Conservation (phyloP, 2,113 vertebrate species). For the Empidonax alnorum region DNA sequence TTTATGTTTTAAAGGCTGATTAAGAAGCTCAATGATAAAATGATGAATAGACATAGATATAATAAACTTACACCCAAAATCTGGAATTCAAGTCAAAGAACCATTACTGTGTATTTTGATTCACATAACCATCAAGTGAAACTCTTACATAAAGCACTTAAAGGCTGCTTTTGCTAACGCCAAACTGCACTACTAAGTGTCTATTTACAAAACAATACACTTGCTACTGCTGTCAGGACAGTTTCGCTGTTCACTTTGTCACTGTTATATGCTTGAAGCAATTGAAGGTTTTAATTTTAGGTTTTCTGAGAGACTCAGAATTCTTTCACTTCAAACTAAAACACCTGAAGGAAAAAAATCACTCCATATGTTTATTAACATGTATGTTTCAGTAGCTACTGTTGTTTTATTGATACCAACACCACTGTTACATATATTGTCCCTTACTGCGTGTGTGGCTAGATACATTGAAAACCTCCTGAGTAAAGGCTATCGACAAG, state of each 20-base stretch:
- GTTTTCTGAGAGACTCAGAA: not conserved
- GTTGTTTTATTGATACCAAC: not conserved
- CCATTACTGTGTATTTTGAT: not conserved
- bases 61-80: not conserved
- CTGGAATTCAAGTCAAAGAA: not conserved
- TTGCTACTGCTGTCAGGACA: not conserved
- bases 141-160: not conserved
- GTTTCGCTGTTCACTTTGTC: not conserved
- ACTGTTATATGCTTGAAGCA: not conserved
- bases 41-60: not conserved
- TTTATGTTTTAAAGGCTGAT: not conserved
- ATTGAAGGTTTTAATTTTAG: not conserved
- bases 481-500: not conserved
- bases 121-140: not conserved
- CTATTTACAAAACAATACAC: not conserved
- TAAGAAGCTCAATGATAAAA: not conserved
- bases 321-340: not conserved
- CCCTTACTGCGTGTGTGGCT: not conserved
- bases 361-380: not conserved
- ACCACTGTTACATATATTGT: not conserved
- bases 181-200: not conserved
- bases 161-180: not conserved
- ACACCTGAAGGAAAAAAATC: rapidly evolving
- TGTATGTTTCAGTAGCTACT: not conserved
- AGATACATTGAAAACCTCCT: not conserved